Evolutionary conservation across 2,888 invertebrate species (phyloP).

Genomic region (Azorinus chamasolen): DNA sequence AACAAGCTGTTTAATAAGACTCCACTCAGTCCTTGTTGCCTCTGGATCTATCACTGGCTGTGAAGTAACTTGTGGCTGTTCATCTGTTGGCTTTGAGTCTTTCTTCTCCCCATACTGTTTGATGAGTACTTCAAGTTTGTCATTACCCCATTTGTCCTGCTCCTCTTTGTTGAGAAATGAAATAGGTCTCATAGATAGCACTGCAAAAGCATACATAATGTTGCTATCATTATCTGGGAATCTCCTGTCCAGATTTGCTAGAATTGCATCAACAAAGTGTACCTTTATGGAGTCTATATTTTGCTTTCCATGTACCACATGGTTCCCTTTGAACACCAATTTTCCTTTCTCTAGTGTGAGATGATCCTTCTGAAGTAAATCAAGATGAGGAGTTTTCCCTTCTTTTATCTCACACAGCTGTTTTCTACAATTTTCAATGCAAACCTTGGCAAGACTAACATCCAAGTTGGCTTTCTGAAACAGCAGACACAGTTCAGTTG

Average conservation of each 20-base stretch:
- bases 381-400: background rate
- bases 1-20: slow-evolving; percentile 1
- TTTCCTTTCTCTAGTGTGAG: background rate
- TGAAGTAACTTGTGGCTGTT: too few species aligned
- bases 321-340: slow-evolving; percentile 4
- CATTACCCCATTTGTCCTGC: slow-evolving; percentile 16
- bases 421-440: slow-evolving; percentile 5
- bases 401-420: background rate
- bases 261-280: background rate
- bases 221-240: slow-evolving; percentile 21
- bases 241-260: slow-evolving; percentile 7
- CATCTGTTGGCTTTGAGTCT: background rate
- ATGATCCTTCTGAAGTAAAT: background rate
- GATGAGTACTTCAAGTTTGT: background rate
- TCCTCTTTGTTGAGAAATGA: slow-evolving; percentile 7
- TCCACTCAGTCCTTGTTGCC: slow-evolving; percentile 12
- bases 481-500: slow-evolving; percentile 15
- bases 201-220: background rate
- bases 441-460: slow-evolving; percentile 9
- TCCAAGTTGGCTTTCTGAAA: slow-evolving; percentile 30
- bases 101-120: slow-evolving; percentile 1
- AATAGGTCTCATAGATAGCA: slow-evolving; percentile 7
- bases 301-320: slow-evolving; percentile 11
- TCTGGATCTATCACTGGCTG: background rate
- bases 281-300: slow-evolving; percentile 7